A percentile compares a stretch with the other conserved stretches of the same genome.
These are phyloP conservation scores for Laupala kohalensis DNA, from an alignment of 1,140 invertebrate genomes.

Conservation along the genomic window DNA sequence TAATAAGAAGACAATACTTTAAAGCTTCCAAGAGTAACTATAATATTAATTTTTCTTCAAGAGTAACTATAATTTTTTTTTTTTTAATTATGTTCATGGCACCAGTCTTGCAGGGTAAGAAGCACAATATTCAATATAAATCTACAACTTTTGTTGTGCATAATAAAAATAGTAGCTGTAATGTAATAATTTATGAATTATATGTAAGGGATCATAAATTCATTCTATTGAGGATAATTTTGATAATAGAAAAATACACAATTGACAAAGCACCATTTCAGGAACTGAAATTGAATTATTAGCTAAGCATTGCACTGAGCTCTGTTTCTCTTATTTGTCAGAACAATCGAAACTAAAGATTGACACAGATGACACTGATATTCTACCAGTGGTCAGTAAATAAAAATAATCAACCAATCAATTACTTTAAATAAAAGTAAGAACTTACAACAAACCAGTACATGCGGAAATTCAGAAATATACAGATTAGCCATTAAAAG, in stretches of 20 bases:
- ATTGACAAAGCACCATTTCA: neutral
- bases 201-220: too few species aligned
- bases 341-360: too few species aligned
- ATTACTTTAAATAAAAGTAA: too few species aligned
- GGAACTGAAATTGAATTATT: neutral
- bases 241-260: neutral
- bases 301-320: neutral
- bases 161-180: too few species aligned
- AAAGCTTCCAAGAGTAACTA: neutral
- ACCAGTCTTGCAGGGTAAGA: neutral
- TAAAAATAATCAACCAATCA: too few species aligned
- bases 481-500: neutral
- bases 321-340: too few species aligned
- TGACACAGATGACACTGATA: too few species aligned
- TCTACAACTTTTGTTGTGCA: too few species aligned
- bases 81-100: neutral
- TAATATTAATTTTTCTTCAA: neutral
- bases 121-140: neutral
- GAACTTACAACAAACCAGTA: neutral
- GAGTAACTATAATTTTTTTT: neutral
- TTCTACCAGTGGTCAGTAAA: too few species aligned
- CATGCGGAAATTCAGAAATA: neutral
- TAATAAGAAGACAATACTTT: neutral
- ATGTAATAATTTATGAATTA: too few species aligned
- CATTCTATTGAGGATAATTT: too few species aligned